A percentile compares a stretch with the other conserved stretches of the same genome.
phyloP scores from a whole-genome alignment of 64 coral and sea anemone species.

The Astreopora myriophthalma region DNA sequence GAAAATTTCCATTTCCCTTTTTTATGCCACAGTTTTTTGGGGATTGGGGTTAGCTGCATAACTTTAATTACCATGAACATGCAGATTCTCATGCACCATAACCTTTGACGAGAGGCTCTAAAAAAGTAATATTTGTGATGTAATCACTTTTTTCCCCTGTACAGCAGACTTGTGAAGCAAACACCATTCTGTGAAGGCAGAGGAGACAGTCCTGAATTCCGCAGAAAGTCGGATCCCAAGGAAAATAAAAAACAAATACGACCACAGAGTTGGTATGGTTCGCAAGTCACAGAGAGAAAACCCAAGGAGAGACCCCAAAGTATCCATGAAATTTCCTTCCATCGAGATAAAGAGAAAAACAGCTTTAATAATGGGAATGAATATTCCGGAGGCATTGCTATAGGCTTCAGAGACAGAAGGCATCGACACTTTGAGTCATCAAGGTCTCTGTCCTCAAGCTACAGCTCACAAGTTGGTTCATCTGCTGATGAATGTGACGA shows the following conservation, averaged over 20 bases:
- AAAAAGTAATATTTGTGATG: not conserved
- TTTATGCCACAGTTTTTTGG: no score
- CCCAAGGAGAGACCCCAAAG: slow-evolving; percentile 57
- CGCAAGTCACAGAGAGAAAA: slow-evolving; percentile 10
- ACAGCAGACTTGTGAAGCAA: not conserved
- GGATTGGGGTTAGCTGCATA: no score
- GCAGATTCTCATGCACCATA: no score
- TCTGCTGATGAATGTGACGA: slow-evolving; percentile 82
- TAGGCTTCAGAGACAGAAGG: slow-evolving; percentile 11
- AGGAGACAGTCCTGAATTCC: not conserved
- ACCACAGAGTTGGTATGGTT: slow-evolving; percentile 80
- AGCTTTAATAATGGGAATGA: not conserved
- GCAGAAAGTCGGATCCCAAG: not conserved
- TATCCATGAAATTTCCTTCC: slow-evolving; percentile 67
- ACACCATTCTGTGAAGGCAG: not conserved
- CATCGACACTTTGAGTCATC: slow-evolving; percentile 58
- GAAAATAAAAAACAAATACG: slow-evolving; percentile 27
- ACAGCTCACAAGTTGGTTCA: slow-evolving; percentile 84
- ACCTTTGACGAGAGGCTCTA: no score
- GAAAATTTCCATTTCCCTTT: no score
- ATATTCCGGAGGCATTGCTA: not conserved
- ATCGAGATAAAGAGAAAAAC: not conserved
- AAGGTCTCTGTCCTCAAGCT: slow-evolving; percentile 82
- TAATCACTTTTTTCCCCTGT: not conserved
- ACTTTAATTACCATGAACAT: no score